Percentiles rank a stretch among this genome's conserved stretches.
Conservation (phyloP, 2,888 invertebrate species). For the Drosophila silvestris region DNA sequence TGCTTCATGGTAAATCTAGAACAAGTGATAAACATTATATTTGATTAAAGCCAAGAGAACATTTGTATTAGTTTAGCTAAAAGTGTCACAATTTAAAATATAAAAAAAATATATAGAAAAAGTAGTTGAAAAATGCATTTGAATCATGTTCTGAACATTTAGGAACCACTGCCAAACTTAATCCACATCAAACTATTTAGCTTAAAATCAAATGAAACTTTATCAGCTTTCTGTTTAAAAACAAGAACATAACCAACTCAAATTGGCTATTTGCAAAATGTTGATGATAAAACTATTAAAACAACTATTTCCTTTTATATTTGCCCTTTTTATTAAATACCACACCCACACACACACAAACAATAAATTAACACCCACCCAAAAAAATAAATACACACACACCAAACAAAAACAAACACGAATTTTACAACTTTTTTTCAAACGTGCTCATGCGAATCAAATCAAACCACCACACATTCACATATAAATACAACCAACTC, state of each 20-base stretch:
- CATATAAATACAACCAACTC: conserved; percentile 45
- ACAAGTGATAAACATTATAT: neutral
- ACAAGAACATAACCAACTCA: conserved; percentile 19
- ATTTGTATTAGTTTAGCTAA: neutral
- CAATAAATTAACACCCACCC: conserved; percentile 6
- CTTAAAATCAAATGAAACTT: conserved; percentile 17
- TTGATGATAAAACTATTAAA: conserved; percentile 79
- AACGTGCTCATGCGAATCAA: conserved; percentile 66
- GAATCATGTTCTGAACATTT: neutral
- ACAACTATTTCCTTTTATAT: conserved; percentile 79
- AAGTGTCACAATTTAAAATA: neutral
- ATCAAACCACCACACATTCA: conserved; percentile 55
- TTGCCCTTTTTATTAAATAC: conserved; percentile 72
- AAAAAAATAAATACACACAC: conserved; percentile 27
- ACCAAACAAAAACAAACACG: conserved; percentile 42
- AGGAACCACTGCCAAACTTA: conserved; percentile 5
- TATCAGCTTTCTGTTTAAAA: conserved; percentile 29
- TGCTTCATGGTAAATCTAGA: neutral
- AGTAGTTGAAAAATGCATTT: too few relatives aligned
- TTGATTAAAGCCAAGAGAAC: neutral
- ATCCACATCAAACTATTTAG: conserved; percentile 14
- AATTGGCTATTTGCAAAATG: conserved; percentile 72
- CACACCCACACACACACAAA: conserved; percentile 24
- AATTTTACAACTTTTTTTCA: conserved; percentile 73
- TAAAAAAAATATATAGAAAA: neutral